Conservation (phyloP, 2,888 invertebrate genomes). For the Iphiclides podalirius region DNA sequence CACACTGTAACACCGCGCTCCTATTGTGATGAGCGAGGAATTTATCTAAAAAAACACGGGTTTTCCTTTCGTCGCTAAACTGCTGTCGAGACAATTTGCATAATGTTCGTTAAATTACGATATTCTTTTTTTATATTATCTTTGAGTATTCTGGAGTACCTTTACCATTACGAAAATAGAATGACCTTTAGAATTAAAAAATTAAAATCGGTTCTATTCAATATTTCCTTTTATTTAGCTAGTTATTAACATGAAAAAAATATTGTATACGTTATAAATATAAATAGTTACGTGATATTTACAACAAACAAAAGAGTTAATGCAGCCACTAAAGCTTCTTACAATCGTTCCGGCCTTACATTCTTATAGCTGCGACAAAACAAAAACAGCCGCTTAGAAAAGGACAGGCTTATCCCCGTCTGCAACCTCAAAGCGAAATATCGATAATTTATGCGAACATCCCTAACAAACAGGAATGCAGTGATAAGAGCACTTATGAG, state of each 20-base stretch:
- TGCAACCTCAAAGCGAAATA: conserved; percentile 62
- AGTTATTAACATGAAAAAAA: too few relatives aligned
- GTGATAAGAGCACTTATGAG: conserved; percentile 26
- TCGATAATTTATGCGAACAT: conserved; percentile 79
- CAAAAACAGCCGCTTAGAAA: conserved; percentile 72
- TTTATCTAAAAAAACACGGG: conserved; percentile 3
- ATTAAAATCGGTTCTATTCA: too few relatives aligned
- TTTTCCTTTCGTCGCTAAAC: background rate
- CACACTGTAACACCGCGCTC: conserved; percentile 27
- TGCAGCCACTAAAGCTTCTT: conserved; percentile 47
- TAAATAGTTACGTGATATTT: too few relatives aligned
- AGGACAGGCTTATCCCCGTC: conserved; percentile 58
- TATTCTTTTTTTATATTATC: too few relatives aligned
- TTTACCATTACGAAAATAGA: too few relatives aligned
- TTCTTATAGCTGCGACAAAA: conserved; percentile 55
- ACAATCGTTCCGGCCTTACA: conserved; percentile 59
- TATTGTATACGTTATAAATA: too few relatives aligned
- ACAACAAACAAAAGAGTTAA: conserved; percentile 37
- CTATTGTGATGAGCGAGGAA: conserved; percentile 6
- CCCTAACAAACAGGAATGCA: conserved; percentile 75
- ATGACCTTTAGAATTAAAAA: too few relatives aligned
- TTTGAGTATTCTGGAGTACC: too few relatives aligned
- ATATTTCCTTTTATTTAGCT: too few relatives aligned
- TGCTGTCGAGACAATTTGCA: too few relatives aligned
- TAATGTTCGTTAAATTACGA: background rate